Conservation (phyloP, 2,113 vertebrate genomes). For the Anoura caudifer region DNA sequence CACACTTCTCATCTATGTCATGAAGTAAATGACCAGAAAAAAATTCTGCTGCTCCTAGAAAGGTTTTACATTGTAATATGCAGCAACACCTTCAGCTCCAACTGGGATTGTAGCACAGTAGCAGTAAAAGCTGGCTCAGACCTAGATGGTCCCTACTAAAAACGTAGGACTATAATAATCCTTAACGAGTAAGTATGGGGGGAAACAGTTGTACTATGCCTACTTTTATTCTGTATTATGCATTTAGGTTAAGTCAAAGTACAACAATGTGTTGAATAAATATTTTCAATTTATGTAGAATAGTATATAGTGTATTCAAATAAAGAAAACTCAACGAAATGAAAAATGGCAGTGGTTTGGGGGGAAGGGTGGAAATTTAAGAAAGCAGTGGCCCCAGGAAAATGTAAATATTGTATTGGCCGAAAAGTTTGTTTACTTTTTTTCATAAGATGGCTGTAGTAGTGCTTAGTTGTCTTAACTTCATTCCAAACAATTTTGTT, state of each 20-base stretch:
- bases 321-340: constrained; percentile 21
- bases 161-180: not conserved
- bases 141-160: not conserved
- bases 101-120: not conserved
- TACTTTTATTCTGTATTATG: not conserved
- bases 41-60: constrained; percentile 3
- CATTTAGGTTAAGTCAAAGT: not conserved
- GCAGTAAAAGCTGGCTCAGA: not conserved
- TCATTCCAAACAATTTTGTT: no score
- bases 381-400: not conserved
- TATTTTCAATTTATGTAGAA: constrained; percentile 11
- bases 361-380: not conserved
- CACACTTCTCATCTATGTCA: not conserved
- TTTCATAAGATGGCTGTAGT: no score
- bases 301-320: not conserved
- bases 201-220: not conserved
- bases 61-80: not conserved
- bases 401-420: not conserved
- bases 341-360: not conserved
- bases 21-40: not conserved
- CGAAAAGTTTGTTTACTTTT: no score
- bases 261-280: constrained; percentile 8
- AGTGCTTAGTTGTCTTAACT: no score
- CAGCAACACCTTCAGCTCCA: not conserved
- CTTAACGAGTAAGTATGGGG: not conserved